These are phyloP conservation scores for Luehdorfia chinensis DNA, from an alignment of 1,140 invertebrate species.

Conservation along the genomic window DNA sequence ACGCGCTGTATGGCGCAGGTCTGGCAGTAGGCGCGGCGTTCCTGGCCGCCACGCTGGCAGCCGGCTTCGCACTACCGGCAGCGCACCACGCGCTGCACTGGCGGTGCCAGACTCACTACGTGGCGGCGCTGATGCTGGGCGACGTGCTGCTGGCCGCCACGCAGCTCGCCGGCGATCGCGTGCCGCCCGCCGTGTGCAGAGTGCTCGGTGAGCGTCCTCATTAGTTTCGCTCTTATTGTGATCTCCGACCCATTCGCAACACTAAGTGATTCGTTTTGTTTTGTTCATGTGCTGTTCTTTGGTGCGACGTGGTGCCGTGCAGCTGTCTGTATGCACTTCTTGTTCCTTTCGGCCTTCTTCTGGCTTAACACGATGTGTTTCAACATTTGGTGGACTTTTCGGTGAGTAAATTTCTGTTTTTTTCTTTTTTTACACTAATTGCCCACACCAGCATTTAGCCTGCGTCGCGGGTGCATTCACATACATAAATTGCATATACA, in stretches of 20 bases:
- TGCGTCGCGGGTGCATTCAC: no score
- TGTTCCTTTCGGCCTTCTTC: constrained; percentile 95
- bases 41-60: constrained; percentile 85
- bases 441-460: no score
- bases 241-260: neutral
- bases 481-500: no score
- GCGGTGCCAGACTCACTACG: constrained; percentile 90
- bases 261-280: constrained; percentile 19
- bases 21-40: constrained; percentile 87
- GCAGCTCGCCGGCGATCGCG: constrained; percentile 79
- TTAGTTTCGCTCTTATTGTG: neutral
- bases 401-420: constrained; percentile 77
- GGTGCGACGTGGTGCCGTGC: constrained; percentile 70
- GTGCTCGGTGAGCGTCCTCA: constrained; percentile 79
- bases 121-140: constrained; percentile 86
- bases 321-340: constrained; percentile 93
- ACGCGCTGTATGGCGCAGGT: constrained; percentile 82
- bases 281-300: constrained; percentile 65
- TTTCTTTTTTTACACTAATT: no score
- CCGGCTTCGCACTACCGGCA: constrained; percentile 85
- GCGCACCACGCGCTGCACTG: constrained; percentile 90
- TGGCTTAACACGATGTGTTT: constrained; percentile 98
- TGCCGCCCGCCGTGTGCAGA: constrained; percentile 79
- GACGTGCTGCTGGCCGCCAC: constrained; percentile 86
- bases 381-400: constrained; percentile 95